These are phyloP conservation scores for Valencia hispanica DNA, from an alignment of 2,797 vertebrate genomes.

Conservation along the genomic window DNA sequence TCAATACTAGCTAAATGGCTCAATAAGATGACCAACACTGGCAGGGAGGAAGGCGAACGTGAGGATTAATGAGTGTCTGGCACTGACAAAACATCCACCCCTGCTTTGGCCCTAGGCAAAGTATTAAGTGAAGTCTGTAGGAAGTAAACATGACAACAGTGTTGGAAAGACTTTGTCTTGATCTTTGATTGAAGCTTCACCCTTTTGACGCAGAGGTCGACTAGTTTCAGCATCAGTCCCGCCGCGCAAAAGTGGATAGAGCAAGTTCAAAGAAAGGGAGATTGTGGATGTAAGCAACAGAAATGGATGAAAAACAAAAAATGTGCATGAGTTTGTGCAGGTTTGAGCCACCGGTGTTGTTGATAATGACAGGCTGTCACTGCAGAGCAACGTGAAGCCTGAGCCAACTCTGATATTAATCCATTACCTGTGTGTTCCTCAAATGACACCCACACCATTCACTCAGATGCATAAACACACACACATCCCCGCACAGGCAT, in stretches of 20 bases:
- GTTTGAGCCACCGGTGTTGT: constrained; percentile 63
- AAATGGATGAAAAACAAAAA: constrained; percentile 25
- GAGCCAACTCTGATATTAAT: constrained; percentile 81
- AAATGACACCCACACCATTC: no score
- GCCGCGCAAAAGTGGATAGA: constrained; percentile 25
- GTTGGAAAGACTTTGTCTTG: constrained; percentile 40
- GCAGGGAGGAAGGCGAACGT: constrained; percentile 41
- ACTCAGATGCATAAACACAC: constrained; percentile 22
- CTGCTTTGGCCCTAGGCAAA: constrained; percentile 45
- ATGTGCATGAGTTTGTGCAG: constrained; percentile 2
- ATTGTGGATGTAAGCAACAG: neutral
- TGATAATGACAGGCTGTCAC: constrained; percentile 82
- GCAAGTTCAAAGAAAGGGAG: constrained; percentile 30
- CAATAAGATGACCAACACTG: constrained; percentile 58
- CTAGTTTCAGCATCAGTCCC: constrained; percentile 12
- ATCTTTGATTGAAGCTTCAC: constrained; percentile 34
- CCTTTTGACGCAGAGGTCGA: constrained; percentile 17
- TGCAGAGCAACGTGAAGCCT: constrained; percentile 59
- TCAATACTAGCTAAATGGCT: constrained; percentile 59
- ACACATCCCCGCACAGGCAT: constrained; percentile 19
- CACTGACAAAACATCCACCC: constrained; percentile 36
- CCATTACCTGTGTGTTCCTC: constrained; percentile 81
- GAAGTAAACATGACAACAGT: constrained; percentile 58
- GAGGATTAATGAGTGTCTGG: constrained; percentile 58
- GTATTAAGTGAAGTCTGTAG: constrained; percentile 54